Base-by-base conservation (phyloP, 2,113 vertebrate genomes). In the Austrofundulus limnaeus region DNA sequence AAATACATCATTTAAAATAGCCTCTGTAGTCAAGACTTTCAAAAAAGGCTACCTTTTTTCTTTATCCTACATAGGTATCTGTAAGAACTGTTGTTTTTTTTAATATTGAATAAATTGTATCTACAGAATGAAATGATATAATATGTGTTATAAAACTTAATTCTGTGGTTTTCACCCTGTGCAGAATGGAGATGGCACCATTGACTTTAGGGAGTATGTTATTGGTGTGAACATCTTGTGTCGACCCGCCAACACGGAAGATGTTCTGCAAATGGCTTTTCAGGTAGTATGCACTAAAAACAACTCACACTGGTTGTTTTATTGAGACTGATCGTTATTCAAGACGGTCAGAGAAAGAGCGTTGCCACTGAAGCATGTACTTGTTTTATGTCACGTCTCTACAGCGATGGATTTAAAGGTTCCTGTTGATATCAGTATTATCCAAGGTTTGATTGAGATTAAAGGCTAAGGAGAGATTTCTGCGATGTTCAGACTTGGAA, bases 181-280 rank as follows among this genome's bases (percentile, higher is more conserved):
- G 51, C 77, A 99, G 97, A 90, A 99, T 38, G 90, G 93, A 7
- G 96, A 99, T 34, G 96, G 96, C 79, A 96, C 94, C 70, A 95
- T 99, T 0, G 97, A 99, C 89, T 99, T 99, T 91, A 93, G 97
- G 84, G 97, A 99, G 82, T 99, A 99, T 23, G 96, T 99, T 1
- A 99, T 99, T 31, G 97, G 97, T 17, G 91, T 99, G 84, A 95
- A 93, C 28, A 91, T 99, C 71, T 77, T 98, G 34, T 99, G 97
- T 85, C 92, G 94, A 72, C 96, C 97, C 38, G 95, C 95, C 17
- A 98, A 98, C 88, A 98, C 95, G 0, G 95, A 98, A 39, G 96
- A 96, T 3, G 95, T 96, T 56, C 94, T 99, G 72, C 90, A 61
- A 54, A 93, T 97, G 93, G 96, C 95, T 72, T 99, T 99, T 89